A percentile compares a stretch with the other conserved stretches of the same genome.
Evolutionary conservation across 2,113 vertebrate species (phyloP).

Genomic region (Spea multiplicata): DNA sequence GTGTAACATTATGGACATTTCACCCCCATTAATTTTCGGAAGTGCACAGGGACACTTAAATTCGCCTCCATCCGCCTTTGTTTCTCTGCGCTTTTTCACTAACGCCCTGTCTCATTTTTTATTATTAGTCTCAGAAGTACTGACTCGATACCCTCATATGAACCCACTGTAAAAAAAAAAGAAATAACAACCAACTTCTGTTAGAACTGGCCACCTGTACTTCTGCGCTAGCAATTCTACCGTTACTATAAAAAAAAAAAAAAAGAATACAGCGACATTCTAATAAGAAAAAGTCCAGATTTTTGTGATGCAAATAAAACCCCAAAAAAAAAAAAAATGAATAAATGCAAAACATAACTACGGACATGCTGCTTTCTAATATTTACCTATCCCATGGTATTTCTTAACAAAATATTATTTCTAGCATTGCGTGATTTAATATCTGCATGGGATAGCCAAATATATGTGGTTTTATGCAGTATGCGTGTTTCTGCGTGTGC

Average conservation of each 20-base stretch:
- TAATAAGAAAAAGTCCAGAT: no score
- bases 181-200: not conserved
- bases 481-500: not conserved
- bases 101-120: slow-evolving; percentile 9
- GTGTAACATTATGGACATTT: slow-evolving; percentile 27
- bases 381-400: no score
- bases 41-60: slow-evolving; percentile 14
- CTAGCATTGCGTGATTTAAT: no score
- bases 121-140: slow-evolving; percentile 7
- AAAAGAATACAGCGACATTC: no score
- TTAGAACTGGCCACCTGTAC: slow-evolving; percentile 13
- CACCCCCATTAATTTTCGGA: slow-evolving; percentile 25
- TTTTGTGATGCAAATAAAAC: no score
- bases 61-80: slow-evolving; percentile 22
- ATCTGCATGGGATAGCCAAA: no score
- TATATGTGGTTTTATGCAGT: no score
- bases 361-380: no score
- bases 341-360: no score
- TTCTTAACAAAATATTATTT: no score
- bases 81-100: slow-evolving; percentile 6
- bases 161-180: slow-evolving; percentile 18
- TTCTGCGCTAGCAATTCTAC: not conserved
- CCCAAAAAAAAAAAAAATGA: no score
- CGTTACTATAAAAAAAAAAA: no score
- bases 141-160: slow-evolving; percentile 30